Base-by-base conservation (phyloP, 2,113 vertebrate genomes). In the Thryonomys swinderianus region DNA sequence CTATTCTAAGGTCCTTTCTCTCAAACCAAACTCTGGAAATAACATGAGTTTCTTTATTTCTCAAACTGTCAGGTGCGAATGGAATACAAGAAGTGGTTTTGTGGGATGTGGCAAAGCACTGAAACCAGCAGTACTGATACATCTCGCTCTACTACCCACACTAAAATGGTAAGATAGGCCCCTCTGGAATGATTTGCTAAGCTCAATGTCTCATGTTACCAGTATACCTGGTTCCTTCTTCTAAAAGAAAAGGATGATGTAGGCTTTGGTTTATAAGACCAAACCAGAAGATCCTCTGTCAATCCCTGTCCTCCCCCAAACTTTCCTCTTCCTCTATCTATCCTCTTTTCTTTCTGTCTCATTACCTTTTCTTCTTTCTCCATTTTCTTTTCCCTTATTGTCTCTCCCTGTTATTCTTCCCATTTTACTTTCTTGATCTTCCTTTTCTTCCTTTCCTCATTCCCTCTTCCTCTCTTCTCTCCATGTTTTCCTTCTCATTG, bases 11-110 rank as follows among this genome's bases (percentile, higher is more conserved):
- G 18, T 40, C 23, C 17, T 62, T 53, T 48, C 16, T 51, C 48
- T 42, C 21, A 21, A 67, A 45, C 42, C 9, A 30, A 48, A 11
- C 69, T 85, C 67, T 40, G 20, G 10, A 7, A 27, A 3, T 86
- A 48, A 91, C n/a, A 21, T 1, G 13, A 42, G 5, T 21, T 13
- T 85, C 91, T 42, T 0, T 80, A 21, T 66, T 64, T 69, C 73
- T 94, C 37, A 69, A 73, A 62, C 83, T 55, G 42, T 3, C 62
- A 98, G 97, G 97, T 98, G 6, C 91, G 42, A 27, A 95, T 87
- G 93, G 96, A 97, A 85, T 97, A 94, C 32, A 96, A 71, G 87
- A 96, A 87, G 30, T 96, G 97, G 90, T 53, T 97, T 34, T 0
- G 18, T 1, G 6, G 76, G 4, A 16, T 59, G 64, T 14, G 16